phyloP scores from a whole-genome alignment of 1,140 invertebrate genomes.

The Coptotermes formosanus region DNA sequence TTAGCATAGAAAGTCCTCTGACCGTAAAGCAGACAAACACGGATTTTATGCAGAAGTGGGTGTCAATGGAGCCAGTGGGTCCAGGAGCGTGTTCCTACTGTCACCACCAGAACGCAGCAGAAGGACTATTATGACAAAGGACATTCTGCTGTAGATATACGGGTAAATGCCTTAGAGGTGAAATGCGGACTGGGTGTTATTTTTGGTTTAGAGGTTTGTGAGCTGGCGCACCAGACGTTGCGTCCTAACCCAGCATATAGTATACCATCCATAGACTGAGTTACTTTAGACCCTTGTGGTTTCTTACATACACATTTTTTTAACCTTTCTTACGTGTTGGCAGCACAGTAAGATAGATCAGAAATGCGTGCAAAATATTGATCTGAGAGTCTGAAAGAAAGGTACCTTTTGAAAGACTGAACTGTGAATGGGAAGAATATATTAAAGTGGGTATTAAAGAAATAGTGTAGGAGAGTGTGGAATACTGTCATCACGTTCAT shows the following conservation, averaged over 20 bases:
- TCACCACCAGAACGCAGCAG: not conserved
- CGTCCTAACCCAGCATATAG: not conserved
- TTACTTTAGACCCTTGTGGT: too few species aligned
- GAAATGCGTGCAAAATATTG: too few species aligned
- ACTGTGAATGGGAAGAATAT: too few species aligned
- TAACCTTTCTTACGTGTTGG: too few species aligned
- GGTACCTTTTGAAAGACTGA: too few species aligned
- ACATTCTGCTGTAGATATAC: not conserved
- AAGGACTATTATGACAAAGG: not conserved
- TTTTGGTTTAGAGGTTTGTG: not conserved
- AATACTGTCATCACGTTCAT: too few species aligned
- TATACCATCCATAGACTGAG: not conserved
- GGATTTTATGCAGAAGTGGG: not conserved
- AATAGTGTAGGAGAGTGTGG: too few species aligned
- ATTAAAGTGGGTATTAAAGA: too few species aligned
- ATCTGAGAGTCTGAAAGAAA: too few species aligned
- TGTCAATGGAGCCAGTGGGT: not conserved
- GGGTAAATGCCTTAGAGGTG: slow-evolving; percentile 9
- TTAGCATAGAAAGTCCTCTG: not conserved
- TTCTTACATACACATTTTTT: too few species aligned
- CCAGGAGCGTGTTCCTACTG: not conserved
- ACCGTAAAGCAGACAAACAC: not conserved
- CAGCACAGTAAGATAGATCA: too few species aligned
- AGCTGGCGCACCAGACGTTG: not conserved
- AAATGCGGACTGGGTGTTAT: not conserved